phyloP scores from a whole-genome alignment of 2,113 vertebrate species.

The Condylura cristata region DNA sequence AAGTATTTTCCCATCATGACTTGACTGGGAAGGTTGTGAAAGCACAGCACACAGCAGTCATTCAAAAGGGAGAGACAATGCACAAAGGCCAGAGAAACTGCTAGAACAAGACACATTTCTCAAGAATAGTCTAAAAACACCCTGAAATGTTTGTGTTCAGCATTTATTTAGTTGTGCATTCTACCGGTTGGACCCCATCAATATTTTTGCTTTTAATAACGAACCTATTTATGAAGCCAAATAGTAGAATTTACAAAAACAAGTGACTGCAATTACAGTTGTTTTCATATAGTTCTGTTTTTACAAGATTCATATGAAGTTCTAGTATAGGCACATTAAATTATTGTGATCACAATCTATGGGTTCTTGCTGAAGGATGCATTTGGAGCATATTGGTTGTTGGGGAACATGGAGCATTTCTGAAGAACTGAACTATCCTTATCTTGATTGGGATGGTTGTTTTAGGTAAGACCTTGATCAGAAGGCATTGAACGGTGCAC shows the following conservation, averaged over 20 bases:
- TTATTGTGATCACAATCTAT: not conserved
- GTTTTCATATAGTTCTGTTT: not conserved
- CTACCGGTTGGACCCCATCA: not conserved
- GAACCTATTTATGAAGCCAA: not conserved
- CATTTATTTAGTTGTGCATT: not conserved
- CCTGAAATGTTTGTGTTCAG: not conserved
- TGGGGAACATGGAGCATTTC: not conserved
- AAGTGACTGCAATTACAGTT: not conserved
- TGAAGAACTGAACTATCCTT: not conserved
- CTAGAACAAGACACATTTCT: constrained; percentile 41
- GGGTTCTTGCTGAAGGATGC: not conserved
- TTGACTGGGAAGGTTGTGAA: constrained; percentile 66
- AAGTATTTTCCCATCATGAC: constrained; percentile 63
- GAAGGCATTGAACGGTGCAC: not conserved
- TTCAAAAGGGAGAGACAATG: constrained; percentile 38
- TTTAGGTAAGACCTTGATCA: not conserved
- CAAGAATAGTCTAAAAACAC: not conserved
- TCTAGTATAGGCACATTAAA: not conserved
- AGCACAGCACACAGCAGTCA: not conserved
- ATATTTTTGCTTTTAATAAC: not conserved
- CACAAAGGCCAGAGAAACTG: not conserved
- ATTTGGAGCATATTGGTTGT: accelerated
- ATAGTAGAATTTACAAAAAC: not conserved
- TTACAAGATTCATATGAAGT: not conserved
- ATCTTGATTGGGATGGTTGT: not conserved